Percentiles rank a stretch among this genome's conserved stretches.
These are phyloP conservation scores for Pantherophis alleghaniensis DNA, from an alignment of 2,797 vertebrate genomes.

Conservation along the genomic window DNA sequence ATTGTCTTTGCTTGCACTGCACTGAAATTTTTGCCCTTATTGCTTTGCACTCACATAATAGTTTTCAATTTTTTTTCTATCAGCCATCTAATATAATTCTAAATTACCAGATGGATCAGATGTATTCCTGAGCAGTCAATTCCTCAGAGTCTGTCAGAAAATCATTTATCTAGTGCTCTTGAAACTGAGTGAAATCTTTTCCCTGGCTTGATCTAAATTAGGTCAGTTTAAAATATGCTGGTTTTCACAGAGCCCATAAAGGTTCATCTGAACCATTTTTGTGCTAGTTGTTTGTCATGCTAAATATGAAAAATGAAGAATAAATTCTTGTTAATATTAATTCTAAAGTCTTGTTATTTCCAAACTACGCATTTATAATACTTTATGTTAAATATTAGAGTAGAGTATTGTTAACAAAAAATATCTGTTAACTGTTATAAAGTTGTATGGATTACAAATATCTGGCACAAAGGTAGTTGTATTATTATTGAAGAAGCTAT, in stretches of 20 bases:
- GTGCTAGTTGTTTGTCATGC: not conserved
- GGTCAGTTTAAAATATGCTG: conserved; percentile 16
- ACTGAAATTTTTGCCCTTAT: not conserved
- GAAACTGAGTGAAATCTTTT: conserved; percentile 22
- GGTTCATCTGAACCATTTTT: not conserved
- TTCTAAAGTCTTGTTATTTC: not conserved
- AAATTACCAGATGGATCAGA: not conserved
- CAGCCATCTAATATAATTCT: not conserved
- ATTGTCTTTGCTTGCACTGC: not conserved
- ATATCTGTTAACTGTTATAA: not conserved
- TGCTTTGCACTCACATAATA: not conserved
- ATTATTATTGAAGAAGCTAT: not conserved
- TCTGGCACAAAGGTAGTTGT: not conserved
- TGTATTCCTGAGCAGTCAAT: not conserved
- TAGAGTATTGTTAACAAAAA: not conserved
- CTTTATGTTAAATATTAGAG: not conserved
- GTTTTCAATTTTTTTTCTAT: not conserved
- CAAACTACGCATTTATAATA: not conserved
- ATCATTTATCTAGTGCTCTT: conserved; percentile 17
- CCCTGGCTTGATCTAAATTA: conserved; percentile 1
- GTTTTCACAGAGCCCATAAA: not conserved
- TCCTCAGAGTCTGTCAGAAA: not conserved
- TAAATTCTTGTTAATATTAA: not conserved
- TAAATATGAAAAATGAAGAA: not conserved
- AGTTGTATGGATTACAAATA: not conserved